Evolutionary conservation across 2,888 invertebrate species (phyloP).

Genomic region (Rhyacophila evoluta): DNA sequence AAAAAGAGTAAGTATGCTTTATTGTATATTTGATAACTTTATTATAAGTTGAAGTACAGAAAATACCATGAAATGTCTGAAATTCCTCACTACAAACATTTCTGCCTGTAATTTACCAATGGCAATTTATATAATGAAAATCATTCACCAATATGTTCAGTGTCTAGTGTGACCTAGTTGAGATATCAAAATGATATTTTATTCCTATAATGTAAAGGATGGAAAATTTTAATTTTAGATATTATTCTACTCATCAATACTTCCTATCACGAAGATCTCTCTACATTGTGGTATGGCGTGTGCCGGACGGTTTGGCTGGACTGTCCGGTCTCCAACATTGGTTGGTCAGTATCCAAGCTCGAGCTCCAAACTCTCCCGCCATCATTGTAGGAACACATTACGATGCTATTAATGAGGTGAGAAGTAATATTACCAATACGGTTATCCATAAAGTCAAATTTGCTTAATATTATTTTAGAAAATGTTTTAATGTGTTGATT

Average conservation of each 20-base stretch:
- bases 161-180: too few species aligned
- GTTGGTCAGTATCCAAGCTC: conserved; percentile 82
- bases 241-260: conserved; percentile 99
- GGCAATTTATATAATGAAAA: too few species aligned
- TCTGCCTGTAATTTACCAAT: too few species aligned
- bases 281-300: conserved; percentile 95
- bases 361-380: conserved; percentile 96
- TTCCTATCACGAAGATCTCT: conserved; percentile 95
- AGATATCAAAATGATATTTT: too few species aligned
- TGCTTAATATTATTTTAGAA: too few species aligned
- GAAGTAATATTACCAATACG: conserved; percentile 54
- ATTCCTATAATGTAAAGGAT: too few species aligned
- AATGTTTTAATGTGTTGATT: too few species aligned
- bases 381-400: conserved; percentile 97
- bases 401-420: conserved; percentile 78
- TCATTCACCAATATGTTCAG: too few species aligned
- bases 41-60: too few species aligned
- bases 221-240: conserved; percentile 69
- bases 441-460: conserved; percentile 7
- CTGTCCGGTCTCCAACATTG: conserved; percentile 93
- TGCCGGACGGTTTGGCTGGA: conserved; percentile 91
- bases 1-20: conserved; percentile 78
- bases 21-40: background rate
- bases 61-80: too few species aligned
- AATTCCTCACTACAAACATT: too few species aligned